Conservation (phyloP, 2,113 vertebrate genomes). For the Pica pica region DNA sequence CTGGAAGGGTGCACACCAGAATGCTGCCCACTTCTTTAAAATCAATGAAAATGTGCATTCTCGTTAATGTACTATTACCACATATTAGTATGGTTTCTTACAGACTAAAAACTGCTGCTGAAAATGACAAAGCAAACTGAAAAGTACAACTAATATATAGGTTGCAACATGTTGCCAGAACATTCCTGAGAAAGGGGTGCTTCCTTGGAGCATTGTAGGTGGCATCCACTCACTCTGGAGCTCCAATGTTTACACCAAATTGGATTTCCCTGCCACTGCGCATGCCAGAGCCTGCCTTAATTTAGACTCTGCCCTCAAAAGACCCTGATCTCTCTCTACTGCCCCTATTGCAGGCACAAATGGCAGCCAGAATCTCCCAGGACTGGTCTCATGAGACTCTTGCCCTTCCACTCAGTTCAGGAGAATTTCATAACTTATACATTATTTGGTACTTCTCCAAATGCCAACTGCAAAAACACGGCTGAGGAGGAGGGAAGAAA, state of each 20-base stretch:
- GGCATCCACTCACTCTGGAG: background rate
- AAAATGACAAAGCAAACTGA: background rate
- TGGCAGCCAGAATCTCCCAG: background rate
- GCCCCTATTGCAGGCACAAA: background rate
- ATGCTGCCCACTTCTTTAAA: background rate
- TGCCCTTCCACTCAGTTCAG: background rate
- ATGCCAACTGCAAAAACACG: background rate
- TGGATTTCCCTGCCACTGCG: background rate
- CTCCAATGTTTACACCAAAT: background rate
- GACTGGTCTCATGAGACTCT: background rate
- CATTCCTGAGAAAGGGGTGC: constrained; percentile 12
- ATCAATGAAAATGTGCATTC: background rate
- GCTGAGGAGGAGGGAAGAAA: background rate
- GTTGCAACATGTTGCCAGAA: constrained; percentile 16
- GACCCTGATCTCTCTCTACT: background rate
- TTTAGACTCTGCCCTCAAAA: background rate
- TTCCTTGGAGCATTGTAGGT: background rate
- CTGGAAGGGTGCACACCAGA: background rate
- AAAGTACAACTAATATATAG: constrained; percentile 5
- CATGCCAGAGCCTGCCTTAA: background rate
- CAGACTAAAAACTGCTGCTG: background rate
- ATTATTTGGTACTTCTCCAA: background rate
- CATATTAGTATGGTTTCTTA: background rate
- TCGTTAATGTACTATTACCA: background rate
- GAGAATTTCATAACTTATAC: background rate